Evolutionary conservation across 2,113 vertebrate species (phyloP).

Genomic region (Beaufortia kweichowensis): DNA sequence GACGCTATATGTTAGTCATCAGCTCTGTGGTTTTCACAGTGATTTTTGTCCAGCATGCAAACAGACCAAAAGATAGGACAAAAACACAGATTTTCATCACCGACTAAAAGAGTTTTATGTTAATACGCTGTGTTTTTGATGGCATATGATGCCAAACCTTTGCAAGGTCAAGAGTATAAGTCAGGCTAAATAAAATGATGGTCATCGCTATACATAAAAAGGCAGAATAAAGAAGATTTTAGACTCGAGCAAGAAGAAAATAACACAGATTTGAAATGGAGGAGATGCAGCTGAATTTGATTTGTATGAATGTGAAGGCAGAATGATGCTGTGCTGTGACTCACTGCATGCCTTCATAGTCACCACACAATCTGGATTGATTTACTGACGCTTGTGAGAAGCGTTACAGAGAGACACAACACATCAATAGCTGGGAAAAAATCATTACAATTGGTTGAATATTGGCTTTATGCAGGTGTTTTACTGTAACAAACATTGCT

Average conservation of each 20-base stretch:
- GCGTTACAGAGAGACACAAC: background rate
- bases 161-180: conserved; percentile 21
- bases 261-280: background rate
- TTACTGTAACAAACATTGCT: background rate
- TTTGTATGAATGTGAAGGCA: conserved; percentile 4
- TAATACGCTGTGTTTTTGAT: too few relatives aligned
- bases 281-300: background rate
- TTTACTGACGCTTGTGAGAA: conserved; percentile 13
- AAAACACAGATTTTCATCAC: background rate
- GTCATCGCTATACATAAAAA: background rate
- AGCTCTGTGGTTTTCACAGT: too few relatives aligned
- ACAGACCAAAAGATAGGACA: background rate
- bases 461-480: background rate
- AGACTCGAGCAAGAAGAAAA: background rate
- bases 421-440: background rate
- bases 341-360: conserved; percentile 39
- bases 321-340: conserved; percentile 5
- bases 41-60: background rate
- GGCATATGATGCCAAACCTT: background rate
- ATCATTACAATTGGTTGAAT: background rate
- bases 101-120: background rate
- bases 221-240: background rate
- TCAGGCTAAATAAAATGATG: background rate
- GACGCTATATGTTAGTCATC: background rate
- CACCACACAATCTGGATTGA: conserved; percentile 36